phyloP scores from a whole-genome alignment of 2,888 invertebrate genomes.

The Morpho achilles region DNA sequence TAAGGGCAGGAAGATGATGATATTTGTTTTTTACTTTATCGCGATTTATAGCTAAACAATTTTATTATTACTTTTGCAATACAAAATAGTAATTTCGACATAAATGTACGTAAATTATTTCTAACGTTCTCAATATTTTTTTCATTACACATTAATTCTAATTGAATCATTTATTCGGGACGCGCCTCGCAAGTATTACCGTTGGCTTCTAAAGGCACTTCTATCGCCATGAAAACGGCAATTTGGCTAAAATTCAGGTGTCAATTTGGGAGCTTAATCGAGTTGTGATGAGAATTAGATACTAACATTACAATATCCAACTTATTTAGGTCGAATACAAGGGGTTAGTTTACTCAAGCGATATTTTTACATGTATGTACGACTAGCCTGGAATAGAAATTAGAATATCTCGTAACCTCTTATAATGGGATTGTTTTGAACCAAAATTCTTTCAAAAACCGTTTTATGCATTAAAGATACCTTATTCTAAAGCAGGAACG shows the following conservation, averaged over 20 bases:
- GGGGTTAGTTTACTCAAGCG: slow-evolving; percentile 3
- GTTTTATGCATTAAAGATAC: too few relatives aligned
- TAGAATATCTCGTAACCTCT: neutral
- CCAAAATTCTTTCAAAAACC: too few relatives aligned
- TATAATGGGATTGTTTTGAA: too few relatives aligned
- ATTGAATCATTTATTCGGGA: slow-evolving; percentile 13
- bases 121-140: neutral
- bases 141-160: slow-evolving; percentile 11
- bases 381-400: neutral
- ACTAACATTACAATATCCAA: slow-evolving; percentile 11
- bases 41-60: too few relatives aligned
- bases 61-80: too few relatives aligned
- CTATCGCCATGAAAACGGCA: slow-evolving; percentile 22
- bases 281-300: slow-evolving; percentile 25
- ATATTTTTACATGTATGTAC: neutral
- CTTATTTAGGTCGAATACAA: slow-evolving; percentile 11
- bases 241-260: slow-evolving; percentile 24
- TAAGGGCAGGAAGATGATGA: too few relatives aligned
- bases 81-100: too few relatives aligned
- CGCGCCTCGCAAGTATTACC: slow-evolving; percentile 15
- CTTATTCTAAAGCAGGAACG: too few relatives aligned
- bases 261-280: slow-evolving; percentile 24
- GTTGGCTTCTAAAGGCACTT: slow-evolving; percentile 18
- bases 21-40: too few relatives aligned
- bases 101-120: neutral